These are phyloP conservation scores for Lophochroa leadbeateri DNA, from an alignment of 2,113 vertebrate genomes.

Conservation along the genomic window DNA sequence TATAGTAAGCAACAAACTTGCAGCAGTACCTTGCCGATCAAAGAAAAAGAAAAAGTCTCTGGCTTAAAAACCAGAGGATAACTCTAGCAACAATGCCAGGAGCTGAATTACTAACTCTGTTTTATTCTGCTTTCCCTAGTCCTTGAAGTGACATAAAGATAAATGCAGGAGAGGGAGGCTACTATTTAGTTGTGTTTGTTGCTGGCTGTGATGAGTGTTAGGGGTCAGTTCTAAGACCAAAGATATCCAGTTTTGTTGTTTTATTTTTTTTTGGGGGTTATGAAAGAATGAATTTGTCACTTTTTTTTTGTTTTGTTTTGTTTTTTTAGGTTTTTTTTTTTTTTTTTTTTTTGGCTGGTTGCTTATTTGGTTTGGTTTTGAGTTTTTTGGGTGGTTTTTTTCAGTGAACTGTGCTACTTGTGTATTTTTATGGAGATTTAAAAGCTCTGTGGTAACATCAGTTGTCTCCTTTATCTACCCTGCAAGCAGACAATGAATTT, in stretches of 20 bases:
- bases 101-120: neutral
- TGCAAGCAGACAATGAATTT: neutral
- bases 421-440: neutral
- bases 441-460: neutral
- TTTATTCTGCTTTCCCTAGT: neutral
- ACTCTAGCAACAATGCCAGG: neutral
- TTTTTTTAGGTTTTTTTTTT: too few relatives aligned
- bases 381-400: neutral
- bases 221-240: neutral
- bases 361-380: neutral
- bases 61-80: neutral
- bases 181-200: neutral
- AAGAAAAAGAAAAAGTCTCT: neutral
- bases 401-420: neutral
- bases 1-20: neutral
- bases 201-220: neutral
- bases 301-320: fast-evolving
- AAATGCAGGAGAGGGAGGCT: neutral
- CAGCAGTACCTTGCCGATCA: neutral
- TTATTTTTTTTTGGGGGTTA: neutral
- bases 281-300: neutral
- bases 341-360: neutral
- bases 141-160: neutral
- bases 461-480: neutral
- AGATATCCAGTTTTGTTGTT: neutral